Percentiles rank a stretch among this genome's conserved stretches.
Evolutionary conservation across 2,888 invertebrate species (phyloP).

Genomic region (Lepidocyrtoides sp.): DNA sequence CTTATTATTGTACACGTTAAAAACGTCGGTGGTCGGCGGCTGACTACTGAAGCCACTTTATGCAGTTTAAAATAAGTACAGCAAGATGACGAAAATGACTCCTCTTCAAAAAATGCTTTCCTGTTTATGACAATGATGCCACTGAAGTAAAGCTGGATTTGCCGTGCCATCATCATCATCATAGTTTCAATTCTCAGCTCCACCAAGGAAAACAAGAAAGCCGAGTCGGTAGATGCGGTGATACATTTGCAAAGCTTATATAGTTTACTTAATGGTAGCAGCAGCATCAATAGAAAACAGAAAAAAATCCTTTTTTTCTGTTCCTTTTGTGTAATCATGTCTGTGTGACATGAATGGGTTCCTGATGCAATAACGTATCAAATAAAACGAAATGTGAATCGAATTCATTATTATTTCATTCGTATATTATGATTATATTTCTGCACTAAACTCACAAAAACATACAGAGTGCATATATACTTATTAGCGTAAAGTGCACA

Average conservation of each 20-base stretch:
- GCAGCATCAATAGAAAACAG: not conserved
- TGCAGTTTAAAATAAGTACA: not conserved
- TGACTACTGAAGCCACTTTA: not conserved
- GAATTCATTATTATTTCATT: slow-evolving; percentile 77
- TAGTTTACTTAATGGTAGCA: not conserved
- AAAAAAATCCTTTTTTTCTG: slow-evolving; percentile 35
- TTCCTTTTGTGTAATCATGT: slow-evolving; percentile 62
- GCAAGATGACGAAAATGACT: not conserved
- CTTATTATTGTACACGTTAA: slow-evolving; percentile 6
- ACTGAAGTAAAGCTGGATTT: slow-evolving; percentile 13
- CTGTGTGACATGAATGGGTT: slow-evolving; percentile 56
- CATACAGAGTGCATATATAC: not conserved
- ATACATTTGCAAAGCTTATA: slow-evolving; percentile 19
- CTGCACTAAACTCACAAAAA: not conserved
- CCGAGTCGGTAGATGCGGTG: slow-evolving; percentile 17
- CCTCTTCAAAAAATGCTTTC: slow-evolving; percentile 34
- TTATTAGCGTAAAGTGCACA: slow-evolving; percentile 52
- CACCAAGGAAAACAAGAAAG: slow-evolving; percentile 20
- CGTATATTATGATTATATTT: slow-evolving; percentile 28
- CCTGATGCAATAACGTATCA: slow-evolving; percentile 60
- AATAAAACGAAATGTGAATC: slow-evolving; percentile 76
- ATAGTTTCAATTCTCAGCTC: not conserved
- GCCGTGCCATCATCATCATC: not conserved
- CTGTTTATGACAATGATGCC: slow-evolving; percentile 54
- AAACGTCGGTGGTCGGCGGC: not conserved